Evolutionary conservation across 2,113 vertebrate species (phyloP).

Genomic region (Muntiacus reevesi): DNA sequence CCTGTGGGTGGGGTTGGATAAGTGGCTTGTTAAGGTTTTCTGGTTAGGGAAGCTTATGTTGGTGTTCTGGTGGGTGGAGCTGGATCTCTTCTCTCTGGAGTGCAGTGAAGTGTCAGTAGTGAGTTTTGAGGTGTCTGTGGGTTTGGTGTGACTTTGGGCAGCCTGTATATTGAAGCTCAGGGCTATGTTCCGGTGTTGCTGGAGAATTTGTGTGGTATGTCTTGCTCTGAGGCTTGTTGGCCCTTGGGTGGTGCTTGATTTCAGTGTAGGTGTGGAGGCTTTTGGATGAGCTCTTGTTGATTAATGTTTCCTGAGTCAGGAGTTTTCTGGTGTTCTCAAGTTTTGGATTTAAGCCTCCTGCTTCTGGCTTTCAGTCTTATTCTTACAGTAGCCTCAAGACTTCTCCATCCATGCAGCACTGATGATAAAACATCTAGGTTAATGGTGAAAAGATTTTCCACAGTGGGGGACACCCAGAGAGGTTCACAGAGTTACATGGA

Average conservation of each 20-base stretch:
- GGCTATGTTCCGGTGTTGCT: neutral
- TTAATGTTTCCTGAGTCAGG: neutral
- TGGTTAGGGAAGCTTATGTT: rapidly evolving
- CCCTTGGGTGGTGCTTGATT: neutral
- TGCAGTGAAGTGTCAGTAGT: neutral
- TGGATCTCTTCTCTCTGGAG: neutral
- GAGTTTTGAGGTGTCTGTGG: neutral
- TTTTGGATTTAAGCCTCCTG: neutral
- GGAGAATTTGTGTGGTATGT: neutral
- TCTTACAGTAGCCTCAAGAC: neutral
- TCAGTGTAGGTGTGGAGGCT: neutral
- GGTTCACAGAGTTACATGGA: neutral
- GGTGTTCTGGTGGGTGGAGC: neutral
- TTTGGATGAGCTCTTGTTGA: neutral
- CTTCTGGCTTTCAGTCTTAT: neutral
- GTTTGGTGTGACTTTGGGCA: neutral
- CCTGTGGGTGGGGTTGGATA: too few species aligned
- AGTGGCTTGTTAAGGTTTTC: neutral
- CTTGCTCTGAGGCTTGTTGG: neutral
- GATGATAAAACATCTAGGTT: neutral
- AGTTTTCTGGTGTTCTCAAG: neutral
- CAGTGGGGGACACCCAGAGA: neutral
- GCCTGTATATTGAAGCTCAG: neutral
- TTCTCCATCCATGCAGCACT: neutral
- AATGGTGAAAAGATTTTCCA: neutral